Percentiles rank a stretch among this genome's conserved stretches.
phyloP scores from a whole-genome alignment of 2,888 invertebrate species.

The Latrodectus hesperus region DNA sequence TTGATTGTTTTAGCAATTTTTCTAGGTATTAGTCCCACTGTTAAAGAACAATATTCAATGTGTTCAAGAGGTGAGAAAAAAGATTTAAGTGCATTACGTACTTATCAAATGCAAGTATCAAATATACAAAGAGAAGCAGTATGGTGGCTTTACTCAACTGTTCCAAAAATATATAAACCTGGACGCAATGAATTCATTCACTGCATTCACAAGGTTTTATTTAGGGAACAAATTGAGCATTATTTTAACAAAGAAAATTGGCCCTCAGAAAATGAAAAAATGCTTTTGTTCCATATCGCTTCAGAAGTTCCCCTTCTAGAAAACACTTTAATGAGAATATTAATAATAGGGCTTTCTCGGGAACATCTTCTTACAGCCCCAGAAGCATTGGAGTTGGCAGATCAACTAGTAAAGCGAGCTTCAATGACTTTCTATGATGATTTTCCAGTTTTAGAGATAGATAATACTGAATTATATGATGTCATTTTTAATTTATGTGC shows the following conservation, averaged over 20 bases:
- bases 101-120: conserved; percentile 77
- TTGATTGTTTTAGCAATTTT: conserved; percentile 89
- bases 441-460: conserved; percentile 73
- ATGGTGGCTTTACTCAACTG: conserved; percentile 90
- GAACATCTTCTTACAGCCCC: conserved; percentile 82
- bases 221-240: conserved; percentile 80
- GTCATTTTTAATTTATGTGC: conserved; percentile 91
- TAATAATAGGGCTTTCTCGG: conserved; percentile 86
- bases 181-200: conserved; percentile 84
- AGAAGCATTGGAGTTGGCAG: conserved; percentile 89
- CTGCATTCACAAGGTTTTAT: conserved; percentile 76
- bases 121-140: conserved; percentile 88
- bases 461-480: conserved; percentile 84
- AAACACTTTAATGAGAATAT: conserved; percentile 86
- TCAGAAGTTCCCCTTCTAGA: conserved; percentile 91
- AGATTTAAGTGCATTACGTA: conserved; percentile 74
- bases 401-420: conserved; percentile 88
- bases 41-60: conserved; percentile 80
- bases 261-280: conserved; percentile 92
- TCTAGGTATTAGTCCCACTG: conserved; percentile 85
- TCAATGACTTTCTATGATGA: conserved; percentile 80
- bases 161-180: conserved; percentile 84
- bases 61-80: conserved; percentile 75
- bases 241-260: conserved; percentile 81
- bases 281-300: conserved; percentile 82